These are phyloP conservation scores for Apamea epomidion DNA, from an alignment of 2,888 invertebrate genomes.

Conservation along the genomic window DNA sequence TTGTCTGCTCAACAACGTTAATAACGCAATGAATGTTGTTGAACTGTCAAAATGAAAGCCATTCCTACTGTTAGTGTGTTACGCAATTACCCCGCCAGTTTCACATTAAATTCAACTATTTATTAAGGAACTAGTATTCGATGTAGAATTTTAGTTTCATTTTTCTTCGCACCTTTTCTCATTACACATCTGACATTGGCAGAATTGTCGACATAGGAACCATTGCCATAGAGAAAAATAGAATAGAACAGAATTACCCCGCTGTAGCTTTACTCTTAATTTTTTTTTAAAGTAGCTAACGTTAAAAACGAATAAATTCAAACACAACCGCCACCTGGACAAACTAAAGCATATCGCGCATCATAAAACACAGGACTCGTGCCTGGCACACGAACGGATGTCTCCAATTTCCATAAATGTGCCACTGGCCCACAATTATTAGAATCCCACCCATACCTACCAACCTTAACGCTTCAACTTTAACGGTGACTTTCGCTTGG, in stretches of 20 bases:
- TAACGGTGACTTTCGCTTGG: constrained; percentile 23
- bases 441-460: not conserved
- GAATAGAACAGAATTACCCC: not conserved
- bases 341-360: constrained; percentile 72
- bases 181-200: not conserved
- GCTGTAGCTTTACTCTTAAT: not conserved
- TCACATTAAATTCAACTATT: not conserved
- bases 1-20: not conserved
- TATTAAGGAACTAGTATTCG: not conserved
- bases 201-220: not conserved
- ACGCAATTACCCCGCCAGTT: not conserved
- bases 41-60: not conserved
- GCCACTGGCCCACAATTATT: constrained; percentile 21
- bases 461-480: constrained; percentile 47
- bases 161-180: too few species aligned
- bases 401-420: constrained; percentile 82
- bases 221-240: not conserved
- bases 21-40: not conserved
- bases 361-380: constrained; percentile 78
- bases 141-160: too few species aligned
- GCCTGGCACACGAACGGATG: constrained; percentile 87
- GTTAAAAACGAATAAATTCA: constrained; percentile 48
- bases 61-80: not conserved
- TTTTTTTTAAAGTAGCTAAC: not conserved
- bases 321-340: constrained; percentile 76